Percentiles rank a stretch among this genome's conserved stretches.
Evolutionary conservation across 2,888 invertebrate species (phyloP).

Genomic region (Elaeidobius kamerunicus): DNA sequence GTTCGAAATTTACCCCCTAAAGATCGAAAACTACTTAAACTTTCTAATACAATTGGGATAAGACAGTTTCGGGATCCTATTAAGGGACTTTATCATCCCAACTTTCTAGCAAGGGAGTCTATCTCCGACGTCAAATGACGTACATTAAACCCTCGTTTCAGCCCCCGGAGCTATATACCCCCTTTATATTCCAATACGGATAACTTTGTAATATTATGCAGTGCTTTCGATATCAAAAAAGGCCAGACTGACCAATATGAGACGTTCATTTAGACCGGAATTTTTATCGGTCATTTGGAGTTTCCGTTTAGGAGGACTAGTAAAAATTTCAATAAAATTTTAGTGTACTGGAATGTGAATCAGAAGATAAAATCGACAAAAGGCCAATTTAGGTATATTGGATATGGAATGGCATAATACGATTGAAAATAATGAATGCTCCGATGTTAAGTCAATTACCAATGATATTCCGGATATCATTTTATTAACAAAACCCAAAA

Average conservation of each 20-base stretch:
- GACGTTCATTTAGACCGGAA: background rate
- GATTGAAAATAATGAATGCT: too few relatives aligned
- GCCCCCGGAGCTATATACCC: background rate
- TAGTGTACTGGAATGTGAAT: background rate
- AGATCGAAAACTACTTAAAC: background rate
- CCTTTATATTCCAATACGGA: background rate
- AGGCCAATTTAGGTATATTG: background rate
- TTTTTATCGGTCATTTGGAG: conserved; percentile 1
- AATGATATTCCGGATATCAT: too few relatives aligned
- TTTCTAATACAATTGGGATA: background rate
- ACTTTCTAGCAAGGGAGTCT: background rate
- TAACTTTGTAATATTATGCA: background rate
- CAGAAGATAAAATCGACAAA: background rate
- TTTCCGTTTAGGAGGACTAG: background rate
- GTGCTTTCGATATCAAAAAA: background rate
- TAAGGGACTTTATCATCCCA: background rate
- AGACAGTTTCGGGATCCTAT: background rate
- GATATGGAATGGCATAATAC: too few relatives aligned
- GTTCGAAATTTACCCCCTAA: too few relatives aligned
- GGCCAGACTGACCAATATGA: background rate
- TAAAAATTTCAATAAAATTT: conserved; percentile 1
- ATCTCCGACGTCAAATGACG: background rate
- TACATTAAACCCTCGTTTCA: too few relatives aligned
- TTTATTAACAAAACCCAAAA: too few relatives aligned
- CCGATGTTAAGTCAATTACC: too few relatives aligned